Conservation (phyloP, 2,888 invertebrate species). For the Microdon myrmicae region DNA sequence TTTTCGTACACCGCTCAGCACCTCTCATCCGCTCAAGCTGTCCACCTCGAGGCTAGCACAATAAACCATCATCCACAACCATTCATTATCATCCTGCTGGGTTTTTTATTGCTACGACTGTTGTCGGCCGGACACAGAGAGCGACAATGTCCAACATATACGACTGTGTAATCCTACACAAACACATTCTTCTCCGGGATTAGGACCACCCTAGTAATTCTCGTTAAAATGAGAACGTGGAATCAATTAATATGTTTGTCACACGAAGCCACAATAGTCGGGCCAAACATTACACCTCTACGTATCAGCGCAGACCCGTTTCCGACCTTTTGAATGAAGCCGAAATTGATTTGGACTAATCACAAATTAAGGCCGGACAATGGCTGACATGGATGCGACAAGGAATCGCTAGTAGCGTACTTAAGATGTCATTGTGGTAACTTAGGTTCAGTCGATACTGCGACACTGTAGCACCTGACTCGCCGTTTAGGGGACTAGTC, state of each 20-base stretch:
- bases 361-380: constrained; percentile 34
- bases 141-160: constrained; percentile 22
- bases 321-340: constrained; percentile 30
- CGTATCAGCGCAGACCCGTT: no score
- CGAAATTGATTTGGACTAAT: constrained; percentile 35
- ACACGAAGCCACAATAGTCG: constrained; percentile 29
- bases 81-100: constrained; percentile 50
- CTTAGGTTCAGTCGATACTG: constrained; percentile 16
- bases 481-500: constrained; percentile 14
- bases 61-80: constrained; percentile 49
- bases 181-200: neutral
- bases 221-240: constrained; percentile 17
- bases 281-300: constrained; percentile 25
- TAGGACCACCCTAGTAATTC: constrained; percentile 39
- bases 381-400: constrained; percentile 3
- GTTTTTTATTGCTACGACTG: constrained; percentile 43
- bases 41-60: constrained; percentile 38
- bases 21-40: constrained; percentile 7
- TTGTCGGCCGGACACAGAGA: constrained; percentile 18
- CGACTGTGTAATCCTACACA: constrained; percentile 18
- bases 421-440: constrained; percentile 18
- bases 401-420: neutral
- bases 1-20: constrained; percentile 38
- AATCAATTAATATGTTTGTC: constrained; percentile 43
- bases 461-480: constrained; percentile 32